Base-by-base conservation (phyloP, 2,888 invertebrate genomes). In the Galeruca laticollis region DNA sequence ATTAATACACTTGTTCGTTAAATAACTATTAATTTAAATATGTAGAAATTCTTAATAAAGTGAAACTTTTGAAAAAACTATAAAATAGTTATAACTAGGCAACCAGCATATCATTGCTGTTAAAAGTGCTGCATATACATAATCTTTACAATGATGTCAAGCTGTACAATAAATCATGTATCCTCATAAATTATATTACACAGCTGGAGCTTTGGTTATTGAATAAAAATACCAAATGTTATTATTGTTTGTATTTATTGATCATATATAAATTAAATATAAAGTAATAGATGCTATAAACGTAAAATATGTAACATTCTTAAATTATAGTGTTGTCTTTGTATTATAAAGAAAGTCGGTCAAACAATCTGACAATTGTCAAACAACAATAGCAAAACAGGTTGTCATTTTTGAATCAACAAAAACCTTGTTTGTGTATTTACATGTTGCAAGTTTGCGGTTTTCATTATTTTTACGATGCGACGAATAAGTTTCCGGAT, bases 351-450 rank as follows among this genome's bases (percentile, higher is more conserved):
- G 47, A 8, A 47, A 47, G 40, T n/a, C 18, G n/a, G 18, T 47
- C 47, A 2, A 1, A 47, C 6, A 47, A 47, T 47, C 15, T 47
- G 47, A 2, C 47, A 47, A 47, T 15, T 15, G 5, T 47, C 2
- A 47, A 9, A 47, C 18, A 18, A 47, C 47, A 18, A 33, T 57
- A 57, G 33, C 35, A 35, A 57, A 57, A 57, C 56, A 57, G 56
- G 56, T 57, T 57, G 56, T 57, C 35, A 18, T 57, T n/a, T 57
- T 57, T 57, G 56, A 57, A 57, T 33, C 33, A 56, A 31, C 31
- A 56, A 56, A 31, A 57, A 57, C 56, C 56, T 33, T 57, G 33
- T 54, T 57, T 57, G 31, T 57, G 11, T 57, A 33, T 57, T 31
- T 57, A 57, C 35, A 33, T 10, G 15, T 57, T 35, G 26, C 9